These are phyloP conservation scores for Tiaroga cobitis DNA, from an alignment of 2,797 vertebrate species.

Conservation along the genomic window DNA sequence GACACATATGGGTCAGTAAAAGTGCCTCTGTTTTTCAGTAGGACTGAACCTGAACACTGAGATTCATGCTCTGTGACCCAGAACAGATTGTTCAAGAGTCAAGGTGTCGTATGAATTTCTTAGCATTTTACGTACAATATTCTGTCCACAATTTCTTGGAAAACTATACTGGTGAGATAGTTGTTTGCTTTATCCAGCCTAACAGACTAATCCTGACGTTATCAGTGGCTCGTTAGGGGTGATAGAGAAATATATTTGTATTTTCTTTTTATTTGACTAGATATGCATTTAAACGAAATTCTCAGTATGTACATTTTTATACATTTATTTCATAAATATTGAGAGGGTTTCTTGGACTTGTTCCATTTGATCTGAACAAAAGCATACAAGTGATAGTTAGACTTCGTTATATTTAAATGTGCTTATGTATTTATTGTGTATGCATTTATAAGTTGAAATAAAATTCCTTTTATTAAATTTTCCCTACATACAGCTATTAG, in stretches of 20 bases:
- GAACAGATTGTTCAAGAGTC: not conserved
- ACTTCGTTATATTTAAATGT: not conserved
- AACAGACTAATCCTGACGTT: too few species aligned
- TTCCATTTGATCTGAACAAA: not conserved
- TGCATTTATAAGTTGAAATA: not conserved
- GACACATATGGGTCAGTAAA: constrained; percentile 30
- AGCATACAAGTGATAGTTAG: not conserved
- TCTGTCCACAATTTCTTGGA: too few species aligned
- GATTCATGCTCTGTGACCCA: constrained; percentile 3
- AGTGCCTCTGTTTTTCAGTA: constrained; percentile 50
- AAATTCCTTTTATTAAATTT: not conserved
- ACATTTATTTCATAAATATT: not conserved
- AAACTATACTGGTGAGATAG: too few species aligned
- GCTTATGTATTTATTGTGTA: not conserved
- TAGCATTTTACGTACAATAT: not conserved
- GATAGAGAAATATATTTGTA: too few species aligned
- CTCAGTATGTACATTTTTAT: not conserved
- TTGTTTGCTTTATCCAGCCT: too few species aligned
- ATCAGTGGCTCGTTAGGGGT: too few species aligned
- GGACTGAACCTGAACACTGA: constrained; percentile 34
- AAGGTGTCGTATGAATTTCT: constrained; percentile 13
- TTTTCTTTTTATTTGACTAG: not conserved
- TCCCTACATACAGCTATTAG: not conserved
- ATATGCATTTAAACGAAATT: not conserved
- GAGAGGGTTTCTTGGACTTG: not conserved